phyloP scores from a whole-genome alignment of 1,140 invertebrate species.

The Brachionus plicatilis region DNA sequence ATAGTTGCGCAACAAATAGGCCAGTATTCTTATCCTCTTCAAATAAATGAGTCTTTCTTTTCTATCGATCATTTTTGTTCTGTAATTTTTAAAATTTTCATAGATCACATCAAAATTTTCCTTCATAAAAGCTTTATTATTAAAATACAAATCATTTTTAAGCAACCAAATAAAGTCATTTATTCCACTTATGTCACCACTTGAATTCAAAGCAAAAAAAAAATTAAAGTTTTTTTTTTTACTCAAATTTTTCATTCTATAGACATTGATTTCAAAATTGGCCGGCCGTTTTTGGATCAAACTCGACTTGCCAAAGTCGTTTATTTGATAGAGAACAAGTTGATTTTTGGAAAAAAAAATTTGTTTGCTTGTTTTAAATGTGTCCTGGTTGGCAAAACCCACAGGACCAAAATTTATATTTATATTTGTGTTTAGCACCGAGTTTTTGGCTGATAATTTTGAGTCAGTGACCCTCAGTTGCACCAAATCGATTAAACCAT shows the following conservation, averaged over 20 bases:
- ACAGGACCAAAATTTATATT: not conserved
- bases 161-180: constrained; percentile 12
- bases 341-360: not conserved
- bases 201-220: not conserved
- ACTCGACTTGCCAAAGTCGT: constrained; percentile 21
- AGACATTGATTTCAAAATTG: constrained; percentile 2
- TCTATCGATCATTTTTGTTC: not conserved
- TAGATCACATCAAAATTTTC: not conserved
- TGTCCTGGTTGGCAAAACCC: not conserved
- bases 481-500: not conserved
- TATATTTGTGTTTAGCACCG: not conserved
- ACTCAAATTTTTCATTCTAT: not conserved
- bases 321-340: not conserved
- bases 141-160: constrained; percentile 28
- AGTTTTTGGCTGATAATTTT: not conserved
- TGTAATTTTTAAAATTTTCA: constrained; percentile 7
- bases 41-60: not conserved
- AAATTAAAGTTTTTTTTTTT: not conserved
- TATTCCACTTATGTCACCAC: not conserved
- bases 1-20: not conserved
- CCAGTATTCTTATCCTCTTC: not conserved
- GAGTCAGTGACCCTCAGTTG: not conserved
- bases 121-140: not conserved
- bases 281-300: not conserved
- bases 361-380: not conserved